Percentiles rank a stretch among this genome's conserved stretches.
These are phyloP conservation scores for Hippocampus barbouri DNA, from an alignment of 2,113 vertebrate species.

Conservation along the genomic window DNA sequence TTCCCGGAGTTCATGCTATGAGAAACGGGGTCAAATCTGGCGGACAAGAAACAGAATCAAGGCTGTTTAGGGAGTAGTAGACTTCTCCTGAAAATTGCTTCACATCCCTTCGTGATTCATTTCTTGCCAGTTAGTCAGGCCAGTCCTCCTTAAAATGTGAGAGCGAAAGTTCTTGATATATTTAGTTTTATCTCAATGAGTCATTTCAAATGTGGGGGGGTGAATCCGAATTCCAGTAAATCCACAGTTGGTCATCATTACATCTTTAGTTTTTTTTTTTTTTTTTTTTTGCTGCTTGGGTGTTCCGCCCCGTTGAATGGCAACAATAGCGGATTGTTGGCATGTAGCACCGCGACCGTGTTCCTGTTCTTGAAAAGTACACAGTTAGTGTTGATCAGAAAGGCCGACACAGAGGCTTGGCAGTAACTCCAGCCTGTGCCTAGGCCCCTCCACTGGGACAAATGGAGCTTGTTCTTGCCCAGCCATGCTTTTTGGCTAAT, in stretches of 20 bases:
- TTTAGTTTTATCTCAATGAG: constrained; percentile 1
- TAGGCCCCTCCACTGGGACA: constrained; percentile 74
- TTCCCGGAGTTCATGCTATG: constrained; percentile 50
- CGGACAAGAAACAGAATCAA: constrained; percentile 1
- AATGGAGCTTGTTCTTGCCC: constrained; percentile 85
- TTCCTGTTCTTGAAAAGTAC: constrained; percentile 61
- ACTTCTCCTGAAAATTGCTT: constrained; percentile 8
- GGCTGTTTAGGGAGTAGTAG: background rate
- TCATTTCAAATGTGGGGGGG: constrained; percentile 7
- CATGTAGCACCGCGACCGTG: constrained; percentile 31
- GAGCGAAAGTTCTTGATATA: constrained; percentile 8
- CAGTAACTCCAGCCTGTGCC: constrained; percentile 59
- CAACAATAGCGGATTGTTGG: constrained; percentile 34
- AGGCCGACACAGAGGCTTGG: constrained; percentile 72
- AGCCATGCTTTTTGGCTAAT: constrained; percentile 80
- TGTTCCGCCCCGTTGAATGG: constrained; percentile 13
- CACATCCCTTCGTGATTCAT: background rate
- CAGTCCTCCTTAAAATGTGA: background rate
- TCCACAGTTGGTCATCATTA: background rate
- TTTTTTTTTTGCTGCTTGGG: background rate
- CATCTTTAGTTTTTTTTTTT: constrained; percentile 13
- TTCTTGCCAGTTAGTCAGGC: background rate
- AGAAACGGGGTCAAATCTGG: constrained; percentile 25
- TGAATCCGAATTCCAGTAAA: constrained; percentile 3
- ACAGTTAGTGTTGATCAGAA: constrained; percentile 75